These are phyloP conservation scores for Staurois parvus DNA, from an alignment of 2,797 vertebrate species.

Conservation along the genomic window DNA sequence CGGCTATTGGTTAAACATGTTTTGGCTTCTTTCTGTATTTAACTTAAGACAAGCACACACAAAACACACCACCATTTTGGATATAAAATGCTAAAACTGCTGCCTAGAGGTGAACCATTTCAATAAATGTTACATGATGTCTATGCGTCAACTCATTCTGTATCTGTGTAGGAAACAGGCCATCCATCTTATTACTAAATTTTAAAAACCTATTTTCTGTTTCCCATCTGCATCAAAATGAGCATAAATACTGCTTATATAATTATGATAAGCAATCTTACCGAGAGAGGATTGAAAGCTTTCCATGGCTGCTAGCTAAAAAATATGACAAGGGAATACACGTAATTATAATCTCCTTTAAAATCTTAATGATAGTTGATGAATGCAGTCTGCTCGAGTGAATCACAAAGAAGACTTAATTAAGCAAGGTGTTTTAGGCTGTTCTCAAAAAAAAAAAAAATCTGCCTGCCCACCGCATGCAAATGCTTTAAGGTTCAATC, in stretches of 20 bases:
- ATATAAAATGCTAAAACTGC: too few species aligned
- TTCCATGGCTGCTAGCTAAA: constrained; percentile 30
- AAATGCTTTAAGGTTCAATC: background rate
- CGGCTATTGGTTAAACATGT: too few species aligned
- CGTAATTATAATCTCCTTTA: constrained; percentile 58
- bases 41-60: too few species aligned
- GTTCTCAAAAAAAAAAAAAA: constrained; percentile 5
- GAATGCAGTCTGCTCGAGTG: constrained; percentile 56
- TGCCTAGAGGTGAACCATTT: too few species aligned
- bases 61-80: too few species aligned
- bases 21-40: too few species aligned
- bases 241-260: constrained; percentile 22
- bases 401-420: constrained; percentile 59
- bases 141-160: too few species aligned
- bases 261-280: constrained; percentile 41
- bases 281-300: constrained; percentile 6
- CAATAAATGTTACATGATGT: too few species aligned
- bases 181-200: background rate
- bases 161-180: background rate
- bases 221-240: background rate
- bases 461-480: background rate
- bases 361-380: constrained; percentile 62
- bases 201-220: background rate
- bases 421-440: constrained; percentile 44
- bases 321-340: constrained; percentile 46